A percentile compares a stretch with the other conserved stretches of the same genome.
These are phyloP conservation scores for Stenoptilia bipunctidactyla DNA, from an alignment of 2,888 invertebrate species.

Conservation along the genomic window DNA sequence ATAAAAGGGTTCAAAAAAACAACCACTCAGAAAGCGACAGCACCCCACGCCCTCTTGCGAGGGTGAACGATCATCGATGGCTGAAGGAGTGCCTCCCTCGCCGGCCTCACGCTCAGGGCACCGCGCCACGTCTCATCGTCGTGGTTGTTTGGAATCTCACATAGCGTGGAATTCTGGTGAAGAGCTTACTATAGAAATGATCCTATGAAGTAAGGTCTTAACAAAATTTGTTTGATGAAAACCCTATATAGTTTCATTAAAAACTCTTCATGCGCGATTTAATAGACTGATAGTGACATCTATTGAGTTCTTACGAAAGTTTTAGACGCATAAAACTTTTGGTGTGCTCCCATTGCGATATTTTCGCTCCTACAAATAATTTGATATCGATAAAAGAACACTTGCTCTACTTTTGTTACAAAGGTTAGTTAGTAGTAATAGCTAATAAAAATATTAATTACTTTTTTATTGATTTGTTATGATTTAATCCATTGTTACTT, in stretches of 20 bases:
- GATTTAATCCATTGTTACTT: no score
- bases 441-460: no score
- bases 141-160: constrained; percentile 12
- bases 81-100: constrained; percentile 10
- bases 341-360: no score
- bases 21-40: constrained; percentile 8
- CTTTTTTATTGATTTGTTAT: no score
- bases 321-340: no score
- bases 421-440: no score
- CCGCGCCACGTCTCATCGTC: constrained; percentile 72
- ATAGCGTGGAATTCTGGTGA: constrained; percentile 12
- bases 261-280: background rate
- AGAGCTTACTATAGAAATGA: constrained; percentile 15
- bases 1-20: constrained; percentile 1
- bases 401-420: no score
- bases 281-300: background rate
- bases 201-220: constrained; percentile 17
- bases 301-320: background rate
- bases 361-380: no score
- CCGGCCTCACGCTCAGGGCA: constrained; percentile 74
- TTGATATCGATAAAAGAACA: no score
- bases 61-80: constrained; percentile 18
- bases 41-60: constrained; percentile 7
- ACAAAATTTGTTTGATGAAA: no score
- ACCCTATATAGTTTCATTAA: no score